These are phyloP conservation scores for Eriocheir sinensis DNA, from an alignment of 1,140 invertebrate species.

Conservation along the genomic window DNA sequence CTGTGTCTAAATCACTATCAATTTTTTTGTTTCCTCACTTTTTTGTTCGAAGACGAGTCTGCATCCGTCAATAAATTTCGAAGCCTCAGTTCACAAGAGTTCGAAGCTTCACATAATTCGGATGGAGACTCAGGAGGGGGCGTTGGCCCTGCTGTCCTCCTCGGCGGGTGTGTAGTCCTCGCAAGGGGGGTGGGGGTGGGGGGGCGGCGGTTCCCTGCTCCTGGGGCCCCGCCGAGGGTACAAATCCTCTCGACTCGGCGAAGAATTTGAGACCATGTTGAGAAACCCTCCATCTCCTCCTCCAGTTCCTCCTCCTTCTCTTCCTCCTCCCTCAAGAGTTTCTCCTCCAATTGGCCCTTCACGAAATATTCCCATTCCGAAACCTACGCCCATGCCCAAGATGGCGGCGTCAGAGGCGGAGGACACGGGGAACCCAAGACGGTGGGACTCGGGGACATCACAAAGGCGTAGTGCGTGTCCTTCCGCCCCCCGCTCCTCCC, in stretches of 20 bases:
- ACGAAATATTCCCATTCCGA: conserved; percentile 65
- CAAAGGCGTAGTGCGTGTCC: not conserved
- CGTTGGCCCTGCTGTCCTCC: not conserved
- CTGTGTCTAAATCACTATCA: not conserved
- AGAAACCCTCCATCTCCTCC: conserved; percentile 46
- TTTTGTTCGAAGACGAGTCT: not conserved
- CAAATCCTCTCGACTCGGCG: not conserved
- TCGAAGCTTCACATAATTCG: not conserved
- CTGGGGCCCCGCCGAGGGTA: not conserved
- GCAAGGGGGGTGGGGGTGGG: not conserved
- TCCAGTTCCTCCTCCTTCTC: not conserved
- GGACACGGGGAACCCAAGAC: not conserved
- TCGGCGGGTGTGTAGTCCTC: not conserved
- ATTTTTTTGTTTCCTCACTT: not conserved
- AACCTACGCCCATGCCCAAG: conserved; percentile 69
- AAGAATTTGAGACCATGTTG: conserved; percentile 12
- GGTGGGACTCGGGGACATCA: conserved; percentile 42
- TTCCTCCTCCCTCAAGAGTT: conserved; percentile 8
- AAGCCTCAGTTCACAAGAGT: not conserved
- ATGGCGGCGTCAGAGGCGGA: conserved; percentile 61
- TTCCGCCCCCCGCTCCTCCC: conserved; percentile 29
- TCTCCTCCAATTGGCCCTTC: conserved; percentile 36
- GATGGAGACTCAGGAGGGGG: not conserved
- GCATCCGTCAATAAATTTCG: not conserved
- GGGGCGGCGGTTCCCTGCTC: not conserved